Evolutionary conservation across 2,888 invertebrate genomes (phyloP), one percentile per base, ranked within the genome.

Genomic region (Carterocephalus palaemon): DNA sequence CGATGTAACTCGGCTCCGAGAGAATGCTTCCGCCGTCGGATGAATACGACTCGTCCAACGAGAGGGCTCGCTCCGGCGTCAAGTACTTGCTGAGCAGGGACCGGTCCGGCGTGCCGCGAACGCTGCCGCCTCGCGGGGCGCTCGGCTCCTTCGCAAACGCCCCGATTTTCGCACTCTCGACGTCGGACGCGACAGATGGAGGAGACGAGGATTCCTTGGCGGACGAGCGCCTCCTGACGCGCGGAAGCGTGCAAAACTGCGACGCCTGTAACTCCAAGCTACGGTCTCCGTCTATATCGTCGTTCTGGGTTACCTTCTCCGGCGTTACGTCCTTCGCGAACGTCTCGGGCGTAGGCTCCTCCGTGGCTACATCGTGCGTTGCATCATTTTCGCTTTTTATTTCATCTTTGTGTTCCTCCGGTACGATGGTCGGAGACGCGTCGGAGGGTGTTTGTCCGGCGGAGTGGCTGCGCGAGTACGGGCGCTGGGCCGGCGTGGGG

Each of bases 21-120:
- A 71, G 54, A 24, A 70, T 65, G 53, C 78, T 73, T 48, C 72
- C 70, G 49, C 67, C 63, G 49, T 75, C 80, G 31, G 75, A 65
- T 26, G 72, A 67, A 48, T 61, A 65, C 7, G 78, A 60, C 28
- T 81, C 77, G 48, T 83, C 86, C 7, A 70, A 55, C 26, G 80
- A 74, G 12, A 64, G 50, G 36, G 71, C 68, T 46, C 82, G 75
- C 39, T 84, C 84, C 16, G 85, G 80, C 6, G 86, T 72, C 56
- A 90, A 73, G 57, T 90, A 88, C 65, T 90, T 90, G 64, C 89
- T 88, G 31, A 89, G 73, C 36, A 90, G 67, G 6, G 90, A 89
- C 1, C 88, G 82, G 13, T 89, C 90, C 3, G 82, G 78, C 2
- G 79, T 77, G 42, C 73, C 68, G 24, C 78, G 70, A 16, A 71